Base-by-base conservation (phyloP, 2,113 vertebrate genomes). In the Haliaeetus leucogaster region DNA sequence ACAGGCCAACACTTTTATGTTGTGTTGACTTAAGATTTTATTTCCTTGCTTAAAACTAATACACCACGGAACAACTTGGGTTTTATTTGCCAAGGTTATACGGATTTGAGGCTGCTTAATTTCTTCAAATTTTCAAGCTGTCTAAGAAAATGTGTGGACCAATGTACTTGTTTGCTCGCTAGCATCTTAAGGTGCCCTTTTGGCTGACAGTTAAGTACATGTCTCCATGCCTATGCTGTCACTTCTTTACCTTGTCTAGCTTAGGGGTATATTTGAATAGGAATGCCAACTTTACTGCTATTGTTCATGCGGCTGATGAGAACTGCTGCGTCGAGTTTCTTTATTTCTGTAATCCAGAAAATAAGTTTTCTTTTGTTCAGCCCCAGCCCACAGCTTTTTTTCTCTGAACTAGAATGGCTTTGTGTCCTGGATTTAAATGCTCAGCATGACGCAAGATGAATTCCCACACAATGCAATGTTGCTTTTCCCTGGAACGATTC, bases 301-400 rank as follows among this genome's bases (percentile, higher is more conserved):
- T 5, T 0, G 0, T 56, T 85, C 10, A 2, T 50, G 10, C 0
- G 8, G 27, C 11, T 1, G 1, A 63, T 52, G 13, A 73, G 27
- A 78, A 47, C 26, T 38, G 26, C 66, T 67, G 27, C 2, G 0
- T 40, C 0, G 1, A 34, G 20, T 66, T 66, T 58, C 42, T 65
- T 71, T 27, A 25, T 47, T 78, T 83, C 47, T 79, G 25, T 62
- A 63, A 73, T 40, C 26, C 13, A 36, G 89, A 63, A 73, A 79
- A 8, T 22, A 71, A 38, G 13, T 25, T 48, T 61, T 73, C 9
- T 48, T 78, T n/a, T 45, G 17, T 90, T 83, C 12, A 38, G n/a
- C 32, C 9, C 61, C 87, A 78, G 32, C 30, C 40, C 7, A 30
- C 27, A 55, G 40, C 27, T 25, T 43, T 67, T 36, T 16, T 4